Conservation (phyloP, 2,888 invertebrate species). For the Cacoxenus indagator region DNA sequence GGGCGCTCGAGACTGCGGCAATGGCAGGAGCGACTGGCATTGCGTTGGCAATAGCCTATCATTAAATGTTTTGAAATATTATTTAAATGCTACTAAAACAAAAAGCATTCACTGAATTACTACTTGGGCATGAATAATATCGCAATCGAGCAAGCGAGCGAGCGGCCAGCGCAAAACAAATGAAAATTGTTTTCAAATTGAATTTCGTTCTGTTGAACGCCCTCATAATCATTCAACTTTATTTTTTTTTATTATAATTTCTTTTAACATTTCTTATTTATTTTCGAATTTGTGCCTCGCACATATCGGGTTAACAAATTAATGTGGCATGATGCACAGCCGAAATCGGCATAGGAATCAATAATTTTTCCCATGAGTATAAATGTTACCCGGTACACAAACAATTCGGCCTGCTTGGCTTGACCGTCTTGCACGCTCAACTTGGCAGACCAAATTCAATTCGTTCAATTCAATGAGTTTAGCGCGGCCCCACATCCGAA, state of each 20-base stretch:
- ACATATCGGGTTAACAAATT: slow-evolving; percentile 1
- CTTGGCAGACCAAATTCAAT: slow-evolving; percentile 42
- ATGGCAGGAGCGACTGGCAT: not conserved
- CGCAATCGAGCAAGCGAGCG: not conserved
- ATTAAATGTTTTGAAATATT: slow-evolving; percentile 32
- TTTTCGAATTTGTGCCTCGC: not conserved
- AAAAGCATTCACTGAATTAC: slow-evolving; percentile 10
- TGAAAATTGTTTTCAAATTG: not conserved
- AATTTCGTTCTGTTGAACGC: not conserved
- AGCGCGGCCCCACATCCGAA: slow-evolving; percentile 28
- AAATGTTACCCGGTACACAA: slow-evolving; percentile 42
- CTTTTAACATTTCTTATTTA: too few relatives aligned
- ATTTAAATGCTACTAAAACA: slow-evolving; percentile 34
- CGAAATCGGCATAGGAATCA: not conserved
- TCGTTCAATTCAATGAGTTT: not conserved
- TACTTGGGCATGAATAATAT: slow-evolving; percentile 6
- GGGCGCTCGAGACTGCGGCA: not conserved
- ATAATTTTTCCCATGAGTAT: slow-evolving; percentile 57
- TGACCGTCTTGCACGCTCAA: slow-evolving; percentile 49
- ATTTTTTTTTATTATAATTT: too few relatives aligned
- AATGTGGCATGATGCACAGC: not conserved
- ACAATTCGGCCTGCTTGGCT: slow-evolving; percentile 43
- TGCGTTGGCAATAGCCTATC: slow-evolving; percentile 6
- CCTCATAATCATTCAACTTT: too few relatives aligned
- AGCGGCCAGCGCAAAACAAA: not conserved